Percentiles rank a stretch among this genome's conserved stretches.
Evolutionary conservation across 2,797 vertebrate genomes (phyloP).

Genomic region (Podarcis siculus): DNA sequence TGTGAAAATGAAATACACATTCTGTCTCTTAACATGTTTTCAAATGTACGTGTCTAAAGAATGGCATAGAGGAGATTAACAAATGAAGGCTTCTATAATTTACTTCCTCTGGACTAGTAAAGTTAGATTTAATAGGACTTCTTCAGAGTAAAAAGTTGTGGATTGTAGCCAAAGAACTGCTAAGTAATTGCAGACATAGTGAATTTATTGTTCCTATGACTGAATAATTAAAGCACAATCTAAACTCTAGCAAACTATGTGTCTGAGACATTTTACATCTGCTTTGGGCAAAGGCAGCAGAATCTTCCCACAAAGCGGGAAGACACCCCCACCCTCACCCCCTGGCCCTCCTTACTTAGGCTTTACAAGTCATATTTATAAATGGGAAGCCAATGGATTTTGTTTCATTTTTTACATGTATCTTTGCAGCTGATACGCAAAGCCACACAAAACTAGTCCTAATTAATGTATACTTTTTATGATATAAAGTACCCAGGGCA

Average conservation of each 20-base stretch:
- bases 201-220: conserved; percentile 62
- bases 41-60: neutral
- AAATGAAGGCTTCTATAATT: neutral
- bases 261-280: conserved; percentile 78
- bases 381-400: conserved; percentile 27
- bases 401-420: neutral
- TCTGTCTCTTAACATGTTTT: neutral
- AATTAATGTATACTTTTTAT: conserved; percentile 3
- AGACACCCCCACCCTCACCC: too few relatives aligned
- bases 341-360: conserved; percentile 24
- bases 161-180: conserved; percentile 23
- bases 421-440: conserved; percentile 31
- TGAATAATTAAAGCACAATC: conserved; percentile 62
- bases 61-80: conserved; percentile 20
- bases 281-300: conserved; percentile 74
- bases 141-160: neutral
- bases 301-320: conserved; percentile 48
- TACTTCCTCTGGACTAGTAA: neutral
- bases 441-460: neutral
- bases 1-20: neutral
- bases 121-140: neutral
- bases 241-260: conserved; percentile 74
- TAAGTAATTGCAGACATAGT: conserved; percentile 69
- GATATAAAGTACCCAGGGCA: neutral
- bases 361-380: conserved; percentile 38